These are phyloP conservation scores for Mustelus asterias DNA, from an alignment of 2,113 vertebrate genomes.

Conservation along the genomic window DNA sequence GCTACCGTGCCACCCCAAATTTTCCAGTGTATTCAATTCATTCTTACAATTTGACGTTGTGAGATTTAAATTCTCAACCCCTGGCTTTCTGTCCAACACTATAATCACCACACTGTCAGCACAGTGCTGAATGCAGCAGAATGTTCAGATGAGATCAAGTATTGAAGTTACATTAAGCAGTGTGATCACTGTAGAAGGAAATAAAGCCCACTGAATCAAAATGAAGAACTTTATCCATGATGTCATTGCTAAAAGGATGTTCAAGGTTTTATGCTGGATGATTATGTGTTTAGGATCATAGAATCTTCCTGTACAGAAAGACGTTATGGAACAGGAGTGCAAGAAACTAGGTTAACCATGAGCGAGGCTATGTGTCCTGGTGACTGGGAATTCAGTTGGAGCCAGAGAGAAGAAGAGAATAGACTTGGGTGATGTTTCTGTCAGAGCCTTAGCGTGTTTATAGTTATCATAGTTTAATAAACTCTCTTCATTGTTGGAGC, in stretches of 20 bases:
- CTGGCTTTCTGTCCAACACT: background rate
- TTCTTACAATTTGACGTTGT: background rate
- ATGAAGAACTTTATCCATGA: background rate
- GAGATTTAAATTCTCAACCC: background rate
- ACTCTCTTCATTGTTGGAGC: too few species aligned
- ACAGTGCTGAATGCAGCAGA: background rate
- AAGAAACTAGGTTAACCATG: too few species aligned
- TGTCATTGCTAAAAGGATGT: background rate
- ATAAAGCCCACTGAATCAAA: background rate
- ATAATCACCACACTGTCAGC: background rate
- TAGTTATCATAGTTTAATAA: too few species aligned
- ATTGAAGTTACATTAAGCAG: background rate
- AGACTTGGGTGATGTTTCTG: too few species aligned
- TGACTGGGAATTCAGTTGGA: too few species aligned
- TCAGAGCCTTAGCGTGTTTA: too few species aligned
- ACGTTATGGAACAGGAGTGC: too few species aligned
- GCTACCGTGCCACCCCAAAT: too few species aligned
- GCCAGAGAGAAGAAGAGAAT: too few species aligned
- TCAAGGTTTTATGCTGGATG: background rate
- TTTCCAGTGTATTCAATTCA: background rate
- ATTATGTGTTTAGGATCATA: background rate
- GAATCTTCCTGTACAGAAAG: background rate
- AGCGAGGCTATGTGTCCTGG: too few species aligned
- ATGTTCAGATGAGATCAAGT: background rate
- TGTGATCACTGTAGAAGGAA: background rate